Evolutionary conservation across 1,140 invertebrate genomes (phyloP).

Genomic region (Sweltsa coloradensis): DNA sequence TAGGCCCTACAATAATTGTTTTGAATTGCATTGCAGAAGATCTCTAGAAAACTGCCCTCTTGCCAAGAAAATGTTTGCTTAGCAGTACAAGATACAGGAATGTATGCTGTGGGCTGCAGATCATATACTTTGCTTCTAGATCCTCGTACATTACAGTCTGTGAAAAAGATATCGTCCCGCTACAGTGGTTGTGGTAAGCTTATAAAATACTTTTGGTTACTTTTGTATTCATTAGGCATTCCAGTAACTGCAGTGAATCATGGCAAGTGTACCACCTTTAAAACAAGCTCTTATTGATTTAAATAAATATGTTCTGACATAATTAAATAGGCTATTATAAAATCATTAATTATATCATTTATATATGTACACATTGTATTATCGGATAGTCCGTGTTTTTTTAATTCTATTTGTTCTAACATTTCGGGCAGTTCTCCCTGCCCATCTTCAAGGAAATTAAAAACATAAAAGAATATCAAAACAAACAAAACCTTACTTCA

Average conservation of each 20-base stretch:
- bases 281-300: background rate
- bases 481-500: too few species aligned
- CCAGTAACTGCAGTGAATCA: background rate
- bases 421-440: too few species aligned
- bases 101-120: slow-evolving; percentile 85
- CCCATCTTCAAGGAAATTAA: too few species aligned
- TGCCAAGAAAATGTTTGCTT: slow-evolving; percentile 89
- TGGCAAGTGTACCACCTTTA: background rate
- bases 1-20: slow-evolving; percentile 1
- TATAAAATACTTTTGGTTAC: background rate
- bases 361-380: background rate
- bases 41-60: slow-evolving; percentile 75
- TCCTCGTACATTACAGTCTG: slow-evolving; percentile 67
- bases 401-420: too few species aligned
- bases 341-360: background rate
- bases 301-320: background rate
- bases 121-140: slow-evolving; percentile 86
- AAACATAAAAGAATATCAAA: too few species aligned
- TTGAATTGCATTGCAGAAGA: too few species aligned
- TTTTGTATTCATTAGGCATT: background rate
- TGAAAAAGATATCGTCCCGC: slow-evolving; percentile 53
- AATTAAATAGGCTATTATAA: background rate
- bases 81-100: slow-evolving; percentile 66
- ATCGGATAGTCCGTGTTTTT: too few species aligned
- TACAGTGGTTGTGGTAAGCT: slow-evolving; percentile 62